Evolutionary conservation across 1,140 invertebrate species (phyloP).

Genomic region (Nilaparvata lugens): DNA sequence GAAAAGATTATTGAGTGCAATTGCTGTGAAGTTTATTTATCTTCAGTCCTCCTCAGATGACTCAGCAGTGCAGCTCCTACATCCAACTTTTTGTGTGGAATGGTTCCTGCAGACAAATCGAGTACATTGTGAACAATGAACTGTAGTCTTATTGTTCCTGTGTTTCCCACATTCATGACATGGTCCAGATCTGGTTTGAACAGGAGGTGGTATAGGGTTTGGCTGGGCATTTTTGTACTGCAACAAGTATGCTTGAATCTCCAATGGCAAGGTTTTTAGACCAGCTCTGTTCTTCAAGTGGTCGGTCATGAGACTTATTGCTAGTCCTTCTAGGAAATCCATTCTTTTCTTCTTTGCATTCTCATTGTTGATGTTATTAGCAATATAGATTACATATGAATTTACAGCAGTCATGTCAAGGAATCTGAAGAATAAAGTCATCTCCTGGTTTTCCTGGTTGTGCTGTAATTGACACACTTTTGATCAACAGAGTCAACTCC

Average conservation of each 20-base stretch:
- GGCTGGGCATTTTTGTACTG: too few relatives aligned
- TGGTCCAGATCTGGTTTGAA: neutral
- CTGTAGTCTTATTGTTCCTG: neutral
- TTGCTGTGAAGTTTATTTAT: too few relatives aligned
- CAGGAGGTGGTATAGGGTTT: too few relatives aligned
- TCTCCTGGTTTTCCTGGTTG: conserved; percentile 21
- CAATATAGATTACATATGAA: neutral
- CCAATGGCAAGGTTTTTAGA: too few relatives aligned
- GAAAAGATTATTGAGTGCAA: too few relatives aligned
- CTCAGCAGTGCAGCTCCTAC: too few relatives aligned
- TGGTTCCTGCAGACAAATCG: neutral
- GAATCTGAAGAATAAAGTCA: conserved; percentile 29
- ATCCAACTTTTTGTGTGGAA: too few relatives aligned
- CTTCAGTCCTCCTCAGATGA: too few relatives aligned
- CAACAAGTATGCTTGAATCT: too few relatives aligned
- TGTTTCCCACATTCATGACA: conserved; percentile 2
- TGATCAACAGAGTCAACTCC: conserved; percentile 31
- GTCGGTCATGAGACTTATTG: neutral
- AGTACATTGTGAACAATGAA: neutral
- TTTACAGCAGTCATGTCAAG: conserved; percentile 27
- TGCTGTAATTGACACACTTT: conserved; percentile 26
- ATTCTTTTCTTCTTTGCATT: neutral
- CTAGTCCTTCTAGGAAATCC: neutral
- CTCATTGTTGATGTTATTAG: neutral
- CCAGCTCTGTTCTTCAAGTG: too few relatives aligned